Evolutionary conservation across 1,140 invertebrate genomes (phyloP), one percentile per base, ranked within the genome.

Genomic region (Odontomachus brunneus): DNA sequence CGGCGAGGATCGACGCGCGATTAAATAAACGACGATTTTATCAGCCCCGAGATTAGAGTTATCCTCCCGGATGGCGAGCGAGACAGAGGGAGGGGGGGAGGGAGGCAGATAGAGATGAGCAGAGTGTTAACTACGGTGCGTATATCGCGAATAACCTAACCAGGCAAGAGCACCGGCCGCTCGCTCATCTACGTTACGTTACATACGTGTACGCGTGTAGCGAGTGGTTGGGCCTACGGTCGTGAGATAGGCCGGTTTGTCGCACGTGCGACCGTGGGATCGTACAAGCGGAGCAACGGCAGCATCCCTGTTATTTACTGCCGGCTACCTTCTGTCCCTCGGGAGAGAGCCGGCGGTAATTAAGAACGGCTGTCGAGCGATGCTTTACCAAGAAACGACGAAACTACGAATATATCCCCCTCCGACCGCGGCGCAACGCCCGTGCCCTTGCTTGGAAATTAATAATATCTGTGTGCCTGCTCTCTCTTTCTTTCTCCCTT

Each of bases 201-300:
- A 44, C 38, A 0, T 44, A 7, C 38, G 75, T 80, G 75, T 80
- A 80, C 65, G 75, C 51, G 51, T 80, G 53, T 59, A 80, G 75
- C 75, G 59, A 80, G 75, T 71, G 51, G 51, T 65, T 26, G 69
- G 51, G 19, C 55, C 53, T 38, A 33, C 51, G 49, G 75, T 57
- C 65, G 65, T 80, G 75, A 80, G 75, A 80, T 71, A 80, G 65
- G 75, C 65, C 65, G 75, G 75, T 80, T 80, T 80, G 75, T 80
- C 75, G 75, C 75, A 80, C 75, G 75, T 80, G 75, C 75, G 75
- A 80, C 75, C 75, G 75, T 80, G 75, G 75, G 75, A 80, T 80
- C 65, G 75, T 80, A 71, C 75, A 80, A 80, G 75, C 75, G 75
- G 75, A 71, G 75, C 75, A 78, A 69, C 75, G 44, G 75, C 75